A percentile compares a stretch with the other conserved stretches of the same genome.
These are phyloP conservation scores for Caranx ignobilis DNA, from an alignment of 2,113 vertebrate genomes.

Conservation along the genomic window DNA sequence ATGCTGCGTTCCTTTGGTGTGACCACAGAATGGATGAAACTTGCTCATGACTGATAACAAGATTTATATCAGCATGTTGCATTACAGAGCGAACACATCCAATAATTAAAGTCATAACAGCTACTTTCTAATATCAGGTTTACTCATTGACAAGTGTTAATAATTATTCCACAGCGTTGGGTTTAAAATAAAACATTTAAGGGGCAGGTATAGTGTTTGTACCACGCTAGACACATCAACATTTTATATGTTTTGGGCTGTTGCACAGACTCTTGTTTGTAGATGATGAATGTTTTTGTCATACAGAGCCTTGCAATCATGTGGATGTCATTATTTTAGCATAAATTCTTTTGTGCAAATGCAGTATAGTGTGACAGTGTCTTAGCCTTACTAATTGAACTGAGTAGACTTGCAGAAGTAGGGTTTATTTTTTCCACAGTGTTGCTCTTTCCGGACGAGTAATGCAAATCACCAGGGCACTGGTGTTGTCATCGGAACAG, in stretches of 20 bases:
- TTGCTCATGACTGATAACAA: not conserved
- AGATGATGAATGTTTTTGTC: not conserved
- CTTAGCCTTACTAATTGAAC: not conserved
- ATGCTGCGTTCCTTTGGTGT: not conserved
- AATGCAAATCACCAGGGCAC: not conserved
- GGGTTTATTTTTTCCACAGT: not conserved
- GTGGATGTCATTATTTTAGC: too few species aligned
- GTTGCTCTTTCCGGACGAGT: not conserved
- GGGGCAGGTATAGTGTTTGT: too few species aligned
- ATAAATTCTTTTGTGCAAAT: too few species aligned
- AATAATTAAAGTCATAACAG: not conserved
- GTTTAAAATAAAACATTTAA: not conserved
- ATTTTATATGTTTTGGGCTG: too few species aligned
- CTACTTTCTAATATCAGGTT: not conserved
- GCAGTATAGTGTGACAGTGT: too few species aligned
- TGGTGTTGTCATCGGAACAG: not conserved
- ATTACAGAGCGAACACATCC: not conserved
- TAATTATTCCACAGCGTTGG: not conserved
- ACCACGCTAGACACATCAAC: too few species aligned
- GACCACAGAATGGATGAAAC: constrained; percentile 1
- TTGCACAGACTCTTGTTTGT: not conserved
- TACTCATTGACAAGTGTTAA: not conserved
- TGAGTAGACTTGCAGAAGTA: not conserved
- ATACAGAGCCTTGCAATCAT: too few species aligned
- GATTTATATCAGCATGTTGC: not conserved